phyloP scores from a whole-genome alignment of 1,140 invertebrate species.

The Acromyrmex charruanus region DNA sequence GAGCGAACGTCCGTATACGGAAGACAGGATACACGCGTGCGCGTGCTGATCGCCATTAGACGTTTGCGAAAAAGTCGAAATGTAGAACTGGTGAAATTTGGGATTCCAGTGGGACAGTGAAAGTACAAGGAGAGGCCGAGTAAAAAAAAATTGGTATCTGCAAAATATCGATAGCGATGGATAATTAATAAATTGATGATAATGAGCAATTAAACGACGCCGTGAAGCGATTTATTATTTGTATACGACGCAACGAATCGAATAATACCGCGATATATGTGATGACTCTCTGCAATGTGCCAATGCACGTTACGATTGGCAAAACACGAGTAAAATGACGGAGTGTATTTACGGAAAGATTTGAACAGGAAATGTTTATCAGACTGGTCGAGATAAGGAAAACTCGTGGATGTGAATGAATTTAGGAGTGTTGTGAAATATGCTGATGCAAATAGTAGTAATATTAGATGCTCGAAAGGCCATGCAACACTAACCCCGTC shows the following conservation, averaged over 20 bases:
- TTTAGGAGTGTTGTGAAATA: slow-evolving; percentile 13
- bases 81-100: slow-evolving; percentile 5
- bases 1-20: slow-evolving; percentile 33
- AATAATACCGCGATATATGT: slow-evolving; percentile 40
- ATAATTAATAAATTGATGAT: slow-evolving; percentile 54
- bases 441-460: slow-evolving; percentile 21
- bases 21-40: background rate
- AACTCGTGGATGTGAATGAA: slow-evolving; percentile 11
- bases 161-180: background rate
- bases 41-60: slow-evolving; percentile 6
- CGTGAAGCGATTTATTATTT: slow-evolving; percentile 51
- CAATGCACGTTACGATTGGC: slow-evolving; percentile 8
- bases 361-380: slow-evolving; percentile 37
- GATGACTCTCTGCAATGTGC: slow-evolving; percentile 1
- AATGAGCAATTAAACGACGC: slow-evolving; percentile 55
- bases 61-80: background rate
- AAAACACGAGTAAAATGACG: slow-evolving; percentile 26
- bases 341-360: slow-evolving; percentile 37
- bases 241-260: slow-evolving; percentile 55
- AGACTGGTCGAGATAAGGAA: slow-evolving; percentile 16
- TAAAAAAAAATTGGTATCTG: slow-evolving; percentile 8
- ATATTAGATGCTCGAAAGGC: slow-evolving; percentile 25
- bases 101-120: background rate
- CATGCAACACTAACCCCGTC: slow-evolving; percentile 22
- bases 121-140: background rate